Base-by-base conservation (phyloP, 2,797 vertebrate species). In the Microhierax caerulescens region DNA sequence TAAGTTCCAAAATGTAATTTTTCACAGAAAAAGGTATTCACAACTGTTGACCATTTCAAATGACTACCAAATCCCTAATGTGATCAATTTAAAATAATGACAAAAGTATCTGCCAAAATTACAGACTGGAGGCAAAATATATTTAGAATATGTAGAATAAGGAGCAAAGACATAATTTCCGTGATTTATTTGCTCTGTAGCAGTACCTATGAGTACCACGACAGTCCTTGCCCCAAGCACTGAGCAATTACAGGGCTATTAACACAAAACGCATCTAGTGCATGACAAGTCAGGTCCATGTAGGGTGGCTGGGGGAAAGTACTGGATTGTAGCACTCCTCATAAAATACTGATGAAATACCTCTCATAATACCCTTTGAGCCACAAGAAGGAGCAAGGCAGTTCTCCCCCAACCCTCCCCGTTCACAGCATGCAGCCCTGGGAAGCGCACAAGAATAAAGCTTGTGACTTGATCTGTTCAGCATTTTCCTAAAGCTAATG, bases 151-250 rank as follows among this genome's bases (percentile, higher is more conserved):
- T 56, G 45, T 14, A 50, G 77, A 72, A 63, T 22, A 88, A 80
- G 67, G 70, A 74, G 39, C 48, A 88, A 68, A 88, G 83, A 56
- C 24, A 28, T 79, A 54, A 90, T 90, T 88, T 76, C 24, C 12
- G 7, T 87, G 78, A 96, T 87, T 77, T 91, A 94, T 95, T 82
- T 93, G 78, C 67, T 95, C 63, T 63, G 10, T 20, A 90, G 65
- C 41, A 61, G 73, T 84, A 85, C 80, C 74, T 87, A 0, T 7
- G 51, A 93, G 63, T 84, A 75, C 57, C 32, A 45, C 1, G 3
- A 73, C 54, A 93, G 77, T 74, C 88, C 90, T 95, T 95, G 93
- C 93, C 92, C 56, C 41, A 72, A 92, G 95, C 92, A 64, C 0
- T 16, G 39, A 84, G 39, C 76, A 91, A 86, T 95, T 95, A 93